A percentile compares a stretch with the other conserved stretches of the same genome.
phyloP scores from a whole-genome alignment of 64 coral and sea anemone genomes.

The Dendronephthya gigantea region DNA sequence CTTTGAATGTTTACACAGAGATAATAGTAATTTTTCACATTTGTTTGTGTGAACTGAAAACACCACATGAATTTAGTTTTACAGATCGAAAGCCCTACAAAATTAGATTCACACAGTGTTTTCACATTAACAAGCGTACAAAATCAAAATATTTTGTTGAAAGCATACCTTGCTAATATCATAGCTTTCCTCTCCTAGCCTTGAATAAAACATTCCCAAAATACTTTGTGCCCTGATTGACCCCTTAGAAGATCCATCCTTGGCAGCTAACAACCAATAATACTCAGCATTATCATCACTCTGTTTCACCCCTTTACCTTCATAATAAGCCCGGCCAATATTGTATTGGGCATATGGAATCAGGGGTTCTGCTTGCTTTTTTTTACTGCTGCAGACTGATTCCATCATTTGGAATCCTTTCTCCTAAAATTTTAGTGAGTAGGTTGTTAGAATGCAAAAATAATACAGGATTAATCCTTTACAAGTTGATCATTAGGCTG shows the following conservation, averaged over 20 bases:
- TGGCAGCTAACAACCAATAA: slow-evolving; percentile 61
- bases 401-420: slow-evolving; percentile 62
- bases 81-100: no score
- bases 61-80: no score
- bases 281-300: slow-evolving; percentile 64
- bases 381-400: slow-evolving; percentile 48
- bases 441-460: neutral
- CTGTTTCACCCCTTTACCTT: slow-evolving; percentile 80
- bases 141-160: no score
- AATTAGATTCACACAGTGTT: no score
- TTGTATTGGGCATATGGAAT: slow-evolving; percentile 84
- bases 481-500: no score
- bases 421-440: slow-evolving; percentile 21
- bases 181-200: slow-evolving; percentile 53
- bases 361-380: slow-evolving; percentile 48
- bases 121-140: no score
- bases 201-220: slow-evolving; percentile 89
- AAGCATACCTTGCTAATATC: slow-evolving; percentile 68
- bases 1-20: no score
- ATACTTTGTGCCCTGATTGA: slow-evolving; percentile 71
- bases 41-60: no score
- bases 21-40: no score
- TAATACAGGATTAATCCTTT: neutral
- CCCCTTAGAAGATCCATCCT: slow-evolving; percentile 64
- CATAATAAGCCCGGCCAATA: slow-evolving; percentile 83